Base-by-base conservation (phyloP, 2,797 vertebrate species). In the Chelon labrosus region DNA sequence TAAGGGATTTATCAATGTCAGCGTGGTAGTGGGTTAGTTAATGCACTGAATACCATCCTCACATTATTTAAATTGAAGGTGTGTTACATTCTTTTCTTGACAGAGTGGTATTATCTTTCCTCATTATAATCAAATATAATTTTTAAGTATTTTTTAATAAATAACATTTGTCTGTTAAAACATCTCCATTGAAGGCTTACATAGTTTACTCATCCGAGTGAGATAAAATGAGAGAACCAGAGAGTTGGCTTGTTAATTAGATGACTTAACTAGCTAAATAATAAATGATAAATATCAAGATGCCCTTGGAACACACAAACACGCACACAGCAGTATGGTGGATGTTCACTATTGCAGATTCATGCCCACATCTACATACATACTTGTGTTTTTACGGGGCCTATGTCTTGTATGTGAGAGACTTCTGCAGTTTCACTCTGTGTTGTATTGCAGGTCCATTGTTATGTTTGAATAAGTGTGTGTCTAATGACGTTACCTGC, bases 261-360 rank as follows among this genome's bases (percentile, higher is more conserved):
- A 77, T 83, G 86, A 84, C 77, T 91, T 90, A 91, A 90, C 83
- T 77, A 84, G 85, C 87, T 91, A 91, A 91, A 91, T 90, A 90
- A 82, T 81, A 85, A 80, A 91, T 89, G 86, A 91, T 92, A 89
- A 90, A 89, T 89, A 85, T 85, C 86, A 85, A 58, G 55, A 88
- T 85, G 73, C 87, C 85, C 85, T 59, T 56, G 83, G 79, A 82
- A 88, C 46, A 67, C 63, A 54, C 41, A 44, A 46, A 39, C 19
- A 12, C 55, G 58, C 61, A 63, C 39, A 44, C 38, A 67, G 22
- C 22, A 2, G 22, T 22, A 22, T 22, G 22, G 22, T 22, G 3
- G 22, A 22, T 22, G 22, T 22, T 3, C 22, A 22, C 22, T 22
- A 3, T 22, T 42, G 61, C 63, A 85, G 73, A 70, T 10, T 1